Percentiles rank a stretch among this genome's conserved stretches.
Evolutionary conservation across 2,797 vertebrate species (phyloP).

Genomic region (Nannoperca australis): DNA sequence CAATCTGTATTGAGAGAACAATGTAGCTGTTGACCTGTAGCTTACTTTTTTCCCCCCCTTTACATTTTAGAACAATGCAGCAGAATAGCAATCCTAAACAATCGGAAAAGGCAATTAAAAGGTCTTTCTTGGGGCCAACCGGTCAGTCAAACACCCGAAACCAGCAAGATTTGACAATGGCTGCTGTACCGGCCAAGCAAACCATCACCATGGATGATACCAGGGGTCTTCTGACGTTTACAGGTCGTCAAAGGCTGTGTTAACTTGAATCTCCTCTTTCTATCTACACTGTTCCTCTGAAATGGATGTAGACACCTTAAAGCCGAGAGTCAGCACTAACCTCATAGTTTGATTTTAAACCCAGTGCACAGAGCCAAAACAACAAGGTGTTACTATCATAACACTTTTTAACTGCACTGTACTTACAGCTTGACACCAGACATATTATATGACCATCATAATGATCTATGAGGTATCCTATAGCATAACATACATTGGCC

Average conservation of each 20-base stretch:
- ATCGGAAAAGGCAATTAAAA: not conserved
- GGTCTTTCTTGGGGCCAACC: not conserved
- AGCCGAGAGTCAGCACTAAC: not conserved
- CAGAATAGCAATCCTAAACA: not conserved
- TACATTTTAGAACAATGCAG: not conserved
- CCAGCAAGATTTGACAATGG: not conserved
- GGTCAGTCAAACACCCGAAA: not conserved
- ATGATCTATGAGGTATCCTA: slow-evolving; percentile 26
- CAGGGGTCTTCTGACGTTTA: not conserved
- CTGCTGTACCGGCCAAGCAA: not conserved
- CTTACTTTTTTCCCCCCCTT: not conserved
- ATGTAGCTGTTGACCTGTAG: not conserved
- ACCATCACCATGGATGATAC: slow-evolving; percentile 2
- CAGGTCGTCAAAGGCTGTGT: not conserved
- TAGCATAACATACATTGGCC: slow-evolving; percentile 22
- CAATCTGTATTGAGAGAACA: not conserved
- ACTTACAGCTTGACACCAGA: slow-evolving; percentile 2
- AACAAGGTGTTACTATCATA: not conserved
- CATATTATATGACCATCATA: slow-evolving; percentile 8
- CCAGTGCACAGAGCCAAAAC: slow-evolving; percentile 17
- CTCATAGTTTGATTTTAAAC: slow-evolving; percentile 3
- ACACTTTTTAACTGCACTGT: not conserved
- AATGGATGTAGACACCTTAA: not conserved
- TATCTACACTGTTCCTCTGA: not conserved
- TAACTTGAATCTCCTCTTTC: not conserved